Percentiles rank a stretch among this genome's conserved stretches.
phyloP scores from a whole-genome alignment of 2,797 vertebrate genomes.

The Pseudomugil tenellus region DNA sequence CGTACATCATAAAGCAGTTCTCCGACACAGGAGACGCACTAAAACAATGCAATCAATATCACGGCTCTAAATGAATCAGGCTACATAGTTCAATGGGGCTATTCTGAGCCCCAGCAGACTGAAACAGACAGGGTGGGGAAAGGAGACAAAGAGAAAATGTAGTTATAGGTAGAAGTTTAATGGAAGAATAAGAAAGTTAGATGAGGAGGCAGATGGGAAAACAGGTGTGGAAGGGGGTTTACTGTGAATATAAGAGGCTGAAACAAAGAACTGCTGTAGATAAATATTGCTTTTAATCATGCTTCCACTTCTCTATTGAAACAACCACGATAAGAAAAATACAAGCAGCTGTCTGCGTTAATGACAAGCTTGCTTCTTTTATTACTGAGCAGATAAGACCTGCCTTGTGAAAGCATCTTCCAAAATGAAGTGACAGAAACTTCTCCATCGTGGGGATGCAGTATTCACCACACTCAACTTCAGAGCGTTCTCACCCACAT shows the following conservation, averaged over 20 bases:
- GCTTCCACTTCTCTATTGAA: constrained; percentile 48
- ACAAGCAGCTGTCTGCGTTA: constrained; percentile 35
- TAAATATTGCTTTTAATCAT: constrained; percentile 57
- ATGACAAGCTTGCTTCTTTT: constrained; percentile 23
- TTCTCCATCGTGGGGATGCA: constrained; percentile 18
- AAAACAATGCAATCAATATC: constrained; percentile 80
- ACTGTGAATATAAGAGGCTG: constrained; percentile 51
- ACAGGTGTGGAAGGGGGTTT: constrained; percentile 44
- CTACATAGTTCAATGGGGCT: constrained; percentile 60
- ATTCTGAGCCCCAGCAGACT: constrained; percentile 60
- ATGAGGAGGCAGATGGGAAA: constrained; percentile 58
- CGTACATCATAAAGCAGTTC: constrained; percentile 66
- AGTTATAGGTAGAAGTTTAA: constrained; percentile 41
- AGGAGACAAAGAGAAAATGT: constrained; percentile 29
- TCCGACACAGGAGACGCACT: constrained; percentile 59
- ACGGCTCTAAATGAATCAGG: constrained; percentile 70
- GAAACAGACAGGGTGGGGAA: constrained; percentile 57
- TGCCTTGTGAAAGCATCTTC: constrained; percentile 14
- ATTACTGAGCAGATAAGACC: constrained; percentile 30
- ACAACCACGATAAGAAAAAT: constrained; percentile 42
- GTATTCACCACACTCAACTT: constrained; percentile 16
- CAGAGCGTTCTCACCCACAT: constrained; percentile 17
- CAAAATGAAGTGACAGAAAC: constrained; percentile 19
- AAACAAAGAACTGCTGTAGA: constrained; percentile 47
- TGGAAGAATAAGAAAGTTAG: constrained; percentile 71